Conservation (phyloP, 2,113 vertebrate genomes). For the Bostrychus sinensis region DNA sequence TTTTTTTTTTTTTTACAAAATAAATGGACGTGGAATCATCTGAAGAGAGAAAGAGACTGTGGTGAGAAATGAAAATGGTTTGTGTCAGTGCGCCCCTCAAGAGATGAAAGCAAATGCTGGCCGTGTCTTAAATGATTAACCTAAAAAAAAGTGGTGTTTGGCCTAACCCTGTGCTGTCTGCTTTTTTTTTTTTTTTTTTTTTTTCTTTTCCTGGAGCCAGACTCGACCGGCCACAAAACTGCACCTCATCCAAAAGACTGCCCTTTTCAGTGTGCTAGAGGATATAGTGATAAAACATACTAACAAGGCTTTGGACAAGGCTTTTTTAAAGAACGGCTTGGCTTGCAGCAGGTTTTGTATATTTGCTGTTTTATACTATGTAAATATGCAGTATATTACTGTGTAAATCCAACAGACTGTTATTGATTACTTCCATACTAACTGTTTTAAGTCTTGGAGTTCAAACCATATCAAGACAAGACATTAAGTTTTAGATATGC, state of each 20-base stretch:
- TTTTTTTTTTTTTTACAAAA: slow-evolving; percentile 7
- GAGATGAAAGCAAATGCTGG: slow-evolving; percentile 80
- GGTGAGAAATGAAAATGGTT: slow-evolving; percentile 72
- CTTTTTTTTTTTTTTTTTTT: too few relatives aligned
- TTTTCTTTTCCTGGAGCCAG: slow-evolving; percentile 23
- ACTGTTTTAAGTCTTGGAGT: too few relatives aligned
- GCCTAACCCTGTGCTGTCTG: slow-evolving; percentile 9
- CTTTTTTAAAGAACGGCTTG: not conserved
- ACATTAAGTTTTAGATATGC: too few relatives aligned
- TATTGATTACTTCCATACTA: too few relatives aligned
- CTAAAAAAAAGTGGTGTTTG: slow-evolving; percentile 37
- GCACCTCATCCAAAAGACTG: slow-evolving; percentile 19
- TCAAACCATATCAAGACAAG: too few relatives aligned
- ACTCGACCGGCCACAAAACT: slow-evolving; percentile 46
- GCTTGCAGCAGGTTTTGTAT: not conserved
- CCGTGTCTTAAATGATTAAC: slow-evolving; percentile 78
- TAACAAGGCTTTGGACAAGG: not conserved
- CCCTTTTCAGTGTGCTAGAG: slow-evolving; percentile 28
- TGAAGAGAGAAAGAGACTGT: not conserved
- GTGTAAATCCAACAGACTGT: too few relatives aligned
- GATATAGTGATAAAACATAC: not conserved
- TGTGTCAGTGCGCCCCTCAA: slow-evolving; percentile 76
- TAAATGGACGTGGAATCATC: not conserved
- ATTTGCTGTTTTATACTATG: not conserved
- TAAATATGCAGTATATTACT: too few relatives aligned